A percentile compares a stretch with the other conserved stretches of the same genome.
phyloP scores from a whole-genome alignment of 2,888 invertebrate species.

The Philhelius pedissequus region DNA sequence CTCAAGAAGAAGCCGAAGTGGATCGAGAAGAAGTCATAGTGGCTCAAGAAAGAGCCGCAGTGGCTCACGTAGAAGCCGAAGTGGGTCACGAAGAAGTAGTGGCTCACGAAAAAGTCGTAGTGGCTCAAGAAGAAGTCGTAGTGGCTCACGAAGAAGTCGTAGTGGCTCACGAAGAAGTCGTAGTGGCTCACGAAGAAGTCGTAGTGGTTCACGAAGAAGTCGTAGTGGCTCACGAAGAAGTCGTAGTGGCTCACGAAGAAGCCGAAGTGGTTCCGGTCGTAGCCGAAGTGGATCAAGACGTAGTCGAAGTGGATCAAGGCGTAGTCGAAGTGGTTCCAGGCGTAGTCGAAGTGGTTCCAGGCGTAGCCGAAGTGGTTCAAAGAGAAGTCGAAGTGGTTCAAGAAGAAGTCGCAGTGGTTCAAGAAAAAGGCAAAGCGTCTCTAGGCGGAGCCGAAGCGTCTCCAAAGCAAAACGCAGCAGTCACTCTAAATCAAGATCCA shows the following conservation, averaged over 20 bases:
- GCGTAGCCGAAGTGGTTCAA: conserved; percentile 70
- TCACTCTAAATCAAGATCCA: conserved; percentile 64
- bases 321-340: conserved; percentile 73
- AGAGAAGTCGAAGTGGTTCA: conserved; percentile 68
- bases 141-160: conserved; percentile 70
- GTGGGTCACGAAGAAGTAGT: conserved; percentile 71
- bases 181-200: conserved; percentile 69
- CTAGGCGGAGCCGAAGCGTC: conserved; percentile 71
- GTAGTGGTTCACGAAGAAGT: conserved; percentile 66
- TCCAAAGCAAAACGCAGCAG: conserved; percentile 70
- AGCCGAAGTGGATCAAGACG: conserved; percentile 69
- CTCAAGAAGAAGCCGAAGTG: conserved; percentile 70
- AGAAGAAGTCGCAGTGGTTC: conserved; percentile 70
- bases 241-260: conserved; percentile 70
- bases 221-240: conserved; percentile 69
- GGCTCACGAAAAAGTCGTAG: conserved; percentile 69
- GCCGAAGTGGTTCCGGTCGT: conserved; percentile 62
- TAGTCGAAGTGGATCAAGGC: conserved; percentile 71
- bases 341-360: conserved; percentile 72
- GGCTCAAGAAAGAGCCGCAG: conserved; percentile 74
- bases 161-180: conserved; percentile 71
- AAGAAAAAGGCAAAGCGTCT: conserved; percentile 70
- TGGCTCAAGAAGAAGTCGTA: conserved; percentile 62
- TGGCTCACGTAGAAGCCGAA: conserved; percentile 72
- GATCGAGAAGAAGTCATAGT: conserved; percentile 63